Evolutionary conservation across 2,113 vertebrate genomes (phyloP), one percentile per base, ranked within the genome.

Genomic region (Gallinago jamesoni): DNA sequence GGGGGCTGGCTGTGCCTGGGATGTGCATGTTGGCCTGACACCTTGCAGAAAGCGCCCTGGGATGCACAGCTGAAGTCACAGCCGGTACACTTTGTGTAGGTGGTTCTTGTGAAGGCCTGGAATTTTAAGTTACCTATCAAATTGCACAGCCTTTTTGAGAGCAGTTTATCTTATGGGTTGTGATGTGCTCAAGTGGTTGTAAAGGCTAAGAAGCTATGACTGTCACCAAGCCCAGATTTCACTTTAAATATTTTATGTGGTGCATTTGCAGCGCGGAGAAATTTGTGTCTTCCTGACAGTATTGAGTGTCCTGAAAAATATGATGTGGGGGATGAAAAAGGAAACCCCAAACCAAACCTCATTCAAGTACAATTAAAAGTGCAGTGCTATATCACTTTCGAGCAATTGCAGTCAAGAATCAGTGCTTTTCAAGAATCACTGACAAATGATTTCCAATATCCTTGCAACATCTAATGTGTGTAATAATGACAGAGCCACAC

Each of bases 241-340:
- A 76, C 37, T 68, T 82, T 66, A 68, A 92, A 83, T 95, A 84
- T 90, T 94, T 96, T 37, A 89, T 84, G 53, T 73, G 23, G 12
- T 72, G 7, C 35, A 33, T 92, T 94, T 95, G 30, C 52, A 73
- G 43, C 52, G 35, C 3, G 2, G 14, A 87, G 43, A 93, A 89
- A 92, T 64, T 75, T 72, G 48, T 93, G 45, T 31, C 39, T 76
- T 43, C 25, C 53, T 62, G 73, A 73, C 31, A 75, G 53, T 37
- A 25, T 33, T 55, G 52, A 66, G 33, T 72, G 75, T 70, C 37
- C 52, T 70, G 83, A 75, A 84, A 93, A 82, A 84, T 55, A n/a
- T 6, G 3, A 14, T 45, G 10, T 66, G 27, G 22, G 22, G 3
- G 24, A 50, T 74, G 30, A 59, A 80, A 77, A 83, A 86, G 52